Evolutionary conservation across 2,888 invertebrate species (phyloP).

Genomic region (Caenorhabditis doughertyi): DNA sequence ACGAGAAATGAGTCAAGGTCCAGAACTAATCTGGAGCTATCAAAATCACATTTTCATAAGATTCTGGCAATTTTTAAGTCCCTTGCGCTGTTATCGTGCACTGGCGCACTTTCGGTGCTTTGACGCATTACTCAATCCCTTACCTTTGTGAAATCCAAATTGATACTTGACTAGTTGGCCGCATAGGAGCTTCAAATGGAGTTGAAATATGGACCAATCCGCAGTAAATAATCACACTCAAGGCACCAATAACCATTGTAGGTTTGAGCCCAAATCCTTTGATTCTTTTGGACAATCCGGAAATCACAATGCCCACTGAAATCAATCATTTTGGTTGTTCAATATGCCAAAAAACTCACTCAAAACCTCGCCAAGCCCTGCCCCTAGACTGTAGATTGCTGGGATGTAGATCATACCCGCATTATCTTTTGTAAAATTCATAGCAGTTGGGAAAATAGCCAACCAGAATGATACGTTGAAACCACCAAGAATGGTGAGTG

Average conservation of each 20-base stretch:
- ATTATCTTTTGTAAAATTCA: slow-evolving; percentile 68
- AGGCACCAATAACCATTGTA: slow-evolving; percentile 65
- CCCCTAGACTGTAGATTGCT: slow-evolving; percentile 65
- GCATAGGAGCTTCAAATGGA: slow-evolving; percentile 64
- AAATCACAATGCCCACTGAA: slow-evolving; percentile 71
- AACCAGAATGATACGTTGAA: slow-evolving; percentile 69
- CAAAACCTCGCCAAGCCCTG: slow-evolving; percentile 69
- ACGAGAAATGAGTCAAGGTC: background rate
- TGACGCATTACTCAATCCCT: background rate
- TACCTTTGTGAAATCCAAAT: slow-evolving; percentile 57
- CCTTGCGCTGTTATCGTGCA: background rate
- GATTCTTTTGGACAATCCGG: slow-evolving; percentile 59
- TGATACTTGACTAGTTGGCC: slow-evolving; percentile 58
- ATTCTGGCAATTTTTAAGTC: background rate
- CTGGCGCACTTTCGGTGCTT: background rate
- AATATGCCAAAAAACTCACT: slow-evolving; percentile 49
- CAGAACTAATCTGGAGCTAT: background rate
- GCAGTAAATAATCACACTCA: slow-evolving; percentile 24
- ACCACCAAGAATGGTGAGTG: slow-evolving; percentile 56
- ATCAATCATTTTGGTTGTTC: background rate
- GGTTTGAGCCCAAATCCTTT: slow-evolving; percentile 70
- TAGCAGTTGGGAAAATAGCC: slow-evolving; percentile 69
- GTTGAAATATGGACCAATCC: slow-evolving; percentile 61
- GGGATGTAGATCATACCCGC: slow-evolving; percentile 59
- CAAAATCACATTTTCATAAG: background rate